phyloP scores from a whole-genome alignment of 2,797 vertebrate genomes.

The Phrynocephalus forsythii region DNA sequence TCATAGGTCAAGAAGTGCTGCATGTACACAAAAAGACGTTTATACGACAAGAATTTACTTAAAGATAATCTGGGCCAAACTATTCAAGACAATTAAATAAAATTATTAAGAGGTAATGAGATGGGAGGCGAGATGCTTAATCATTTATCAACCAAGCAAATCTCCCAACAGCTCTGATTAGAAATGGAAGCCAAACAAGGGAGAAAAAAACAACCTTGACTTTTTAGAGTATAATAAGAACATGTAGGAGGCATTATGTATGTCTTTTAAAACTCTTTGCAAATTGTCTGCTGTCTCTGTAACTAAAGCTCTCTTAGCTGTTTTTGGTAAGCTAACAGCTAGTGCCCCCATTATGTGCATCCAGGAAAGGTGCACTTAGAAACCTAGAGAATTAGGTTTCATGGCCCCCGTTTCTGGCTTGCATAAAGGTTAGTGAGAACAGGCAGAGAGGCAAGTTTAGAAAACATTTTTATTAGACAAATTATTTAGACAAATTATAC shows the following conservation, averaged over 20 bases:
- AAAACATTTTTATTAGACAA: conserved; percentile 99
- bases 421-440: conserved; percentile 5
- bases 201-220: neutral
- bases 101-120: neutral
- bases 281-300: neutral
- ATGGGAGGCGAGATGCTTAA: neutral
- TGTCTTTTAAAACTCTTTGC: neutral
- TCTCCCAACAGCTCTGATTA: too few species aligned
- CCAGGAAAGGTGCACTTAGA: neutral
- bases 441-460: conserved; percentile 86
- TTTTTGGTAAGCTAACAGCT: neutral
- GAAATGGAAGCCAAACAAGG: neutral
- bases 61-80: neutral
- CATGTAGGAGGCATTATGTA: neutral
- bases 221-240: neutral
- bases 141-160: too few species aligned
- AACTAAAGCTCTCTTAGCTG: neutral
- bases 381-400: neutral
- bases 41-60: neutral
- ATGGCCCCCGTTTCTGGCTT: neutral
- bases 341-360: neutral
- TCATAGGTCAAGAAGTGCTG: neutral
- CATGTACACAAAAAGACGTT: neutral
- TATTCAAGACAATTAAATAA: neutral
- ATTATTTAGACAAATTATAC: conserved; percentile 99